Evolutionary conservation across 1,140 invertebrate genomes (phyloP).

Genomic region (Drosophila baimaii): DNA sequence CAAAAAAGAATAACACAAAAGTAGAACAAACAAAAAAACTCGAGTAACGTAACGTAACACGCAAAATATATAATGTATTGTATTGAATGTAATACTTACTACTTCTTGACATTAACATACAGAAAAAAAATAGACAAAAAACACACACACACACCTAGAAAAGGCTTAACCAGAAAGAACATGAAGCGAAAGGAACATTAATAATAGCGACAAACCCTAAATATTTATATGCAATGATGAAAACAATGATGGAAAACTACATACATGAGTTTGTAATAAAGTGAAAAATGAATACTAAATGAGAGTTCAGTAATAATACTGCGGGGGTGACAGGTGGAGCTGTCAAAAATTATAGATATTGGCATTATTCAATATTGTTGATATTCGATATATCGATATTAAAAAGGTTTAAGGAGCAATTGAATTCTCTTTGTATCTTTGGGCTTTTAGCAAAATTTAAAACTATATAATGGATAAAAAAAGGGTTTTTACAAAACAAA

Average conservation of each 20-base stretch:
- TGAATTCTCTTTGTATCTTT: too few species aligned
- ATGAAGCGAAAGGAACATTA: conserved; percentile 18
- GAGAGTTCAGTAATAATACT: conserved; percentile 3
- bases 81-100: conserved; percentile 29
- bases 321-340: background rate
- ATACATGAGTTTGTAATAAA: conserved; percentile 72
- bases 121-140: conserved; percentile 17
- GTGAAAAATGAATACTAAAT: conserved; percentile 65
- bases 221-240: conserved; percentile 68
- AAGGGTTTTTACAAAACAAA: too few species aligned
- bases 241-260: conserved; percentile 51
- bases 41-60: conserved; percentile 12
- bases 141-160: conserved; percentile 33
- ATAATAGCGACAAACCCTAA: conserved; percentile 23
- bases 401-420: too few species aligned
- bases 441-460: too few species aligned
- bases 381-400: too few species aligned
- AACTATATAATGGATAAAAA: too few species aligned
- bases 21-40: conserved; percentile 3
- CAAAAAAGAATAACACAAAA: conserved; percentile 34
- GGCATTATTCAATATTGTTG: too few species aligned
- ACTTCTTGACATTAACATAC: conserved; percentile 37
- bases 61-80: conserved; percentile 23
- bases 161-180: conserved; percentile 41
- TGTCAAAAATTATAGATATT: too few species aligned